Conservation (phyloP, 2,113 vertebrate species). For the Turnix velox region DNA sequence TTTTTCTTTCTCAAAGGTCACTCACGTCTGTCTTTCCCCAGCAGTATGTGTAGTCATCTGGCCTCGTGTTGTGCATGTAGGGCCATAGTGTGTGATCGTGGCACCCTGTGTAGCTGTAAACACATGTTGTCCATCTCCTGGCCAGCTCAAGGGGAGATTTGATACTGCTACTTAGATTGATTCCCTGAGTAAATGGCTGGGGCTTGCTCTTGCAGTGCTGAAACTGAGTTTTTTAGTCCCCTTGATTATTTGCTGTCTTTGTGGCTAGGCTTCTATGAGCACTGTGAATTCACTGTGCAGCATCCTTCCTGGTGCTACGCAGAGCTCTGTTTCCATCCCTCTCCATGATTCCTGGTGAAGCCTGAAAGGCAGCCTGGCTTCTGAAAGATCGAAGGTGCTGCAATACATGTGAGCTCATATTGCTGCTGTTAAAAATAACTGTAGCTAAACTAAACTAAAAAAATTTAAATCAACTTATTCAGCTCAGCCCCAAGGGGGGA, state of each 20-base stretch:
- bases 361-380: not conserved
- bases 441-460: slow-evolving; percentile 5
- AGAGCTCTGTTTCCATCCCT: accelerated
- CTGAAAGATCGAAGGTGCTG: not conserved
- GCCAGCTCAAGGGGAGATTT: not conserved
- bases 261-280: not conserved
- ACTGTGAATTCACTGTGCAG: not conserved
- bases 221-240: not conserved
- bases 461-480: not conserved
- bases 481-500: not conserved
- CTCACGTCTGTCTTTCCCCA: not conserved
- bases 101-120: not conserved
- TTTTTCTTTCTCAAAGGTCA: not conserved
- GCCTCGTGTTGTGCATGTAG: not conserved
- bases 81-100: not conserved
- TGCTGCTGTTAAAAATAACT: slow-evolving; percentile 46
- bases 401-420: slow-evolving; percentile 17
- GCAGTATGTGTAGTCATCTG: not conserved
- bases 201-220: not conserved
- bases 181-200: not conserved
- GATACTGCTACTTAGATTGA: not conserved
- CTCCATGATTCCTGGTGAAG: not conserved
- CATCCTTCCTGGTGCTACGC: not conserved
- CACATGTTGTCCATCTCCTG: not conserved
- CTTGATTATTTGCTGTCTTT: not conserved